Base-by-base conservation (phyloP, 2,888 invertebrate species). In the Cryptocephalus primarius region DNA sequence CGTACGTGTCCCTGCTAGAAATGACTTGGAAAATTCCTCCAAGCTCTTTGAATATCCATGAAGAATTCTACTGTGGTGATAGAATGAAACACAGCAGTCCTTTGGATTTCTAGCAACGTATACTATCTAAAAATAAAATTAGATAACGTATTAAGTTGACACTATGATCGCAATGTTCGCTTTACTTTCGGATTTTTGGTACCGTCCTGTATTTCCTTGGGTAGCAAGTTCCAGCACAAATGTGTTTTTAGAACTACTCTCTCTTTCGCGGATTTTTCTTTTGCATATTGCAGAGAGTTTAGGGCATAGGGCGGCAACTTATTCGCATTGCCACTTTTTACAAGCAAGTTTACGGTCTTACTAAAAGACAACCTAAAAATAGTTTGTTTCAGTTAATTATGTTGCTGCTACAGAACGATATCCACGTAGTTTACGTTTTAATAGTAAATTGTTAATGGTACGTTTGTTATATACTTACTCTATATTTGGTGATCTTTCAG, bases 61-160 rank as follows among this genome's bases (percentile, higher is more conserved):
- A 31, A 81, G 66, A 58, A 82, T 72, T 52, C 75, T 77, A 57
- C 79, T 78, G 47, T 84, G 76, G 60, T 82, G 80, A 60, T 75
- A 86, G 57, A 79, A 82, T 0, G 86, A 86, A 0, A 85, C 77
- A 1, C 77, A 75, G 0, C 81, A 79, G 60, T 87, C 87, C 55
- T 85, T 80, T 0, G 85, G 80, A 61, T 87, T 83, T 55, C 87
- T 74, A 0, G 78, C 76, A 0, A 85, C 79, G 60, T 85, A 85
- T 12, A 87, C 73, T 3, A 86, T 79, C 79, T 69, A 66, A 54
- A 67, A 66, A 45, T 39, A n/a, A 36, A 11, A 36, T 36, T 4
- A 22, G 22, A 22, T 22, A 6, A 22, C 6, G 22, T 4, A 12
- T 4, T 11, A 6, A 36, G 36, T 36, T 36, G 12, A 4, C 36